Percentiles rank a stretch among this genome's conserved stretches.
Evolutionary conservation across 2,888 invertebrate genomes (phyloP).

Genomic region (Epinotia ramella): DNA sequence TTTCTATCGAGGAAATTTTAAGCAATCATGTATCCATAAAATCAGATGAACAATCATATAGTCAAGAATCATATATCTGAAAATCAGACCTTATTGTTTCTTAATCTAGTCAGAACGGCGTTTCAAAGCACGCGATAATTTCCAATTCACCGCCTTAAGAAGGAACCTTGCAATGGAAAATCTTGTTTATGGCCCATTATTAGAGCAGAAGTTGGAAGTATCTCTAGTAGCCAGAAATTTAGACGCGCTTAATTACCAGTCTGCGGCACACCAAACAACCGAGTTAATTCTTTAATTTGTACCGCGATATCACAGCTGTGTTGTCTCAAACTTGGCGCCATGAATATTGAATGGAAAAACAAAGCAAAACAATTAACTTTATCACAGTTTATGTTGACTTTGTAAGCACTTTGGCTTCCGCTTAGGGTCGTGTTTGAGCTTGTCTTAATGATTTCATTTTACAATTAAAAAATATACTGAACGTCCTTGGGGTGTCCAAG

Average conservation of each 20-base stretch:
- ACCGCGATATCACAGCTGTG: slow-evolving; percentile 21
- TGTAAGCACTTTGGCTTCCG: slow-evolving; percentile 17
- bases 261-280: slow-evolving; percentile 36
- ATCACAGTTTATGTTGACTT: slow-evolving; percentile 8
- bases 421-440: neutral
- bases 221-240: slow-evolving; percentile 11
- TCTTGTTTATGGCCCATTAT: neutral
- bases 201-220: slow-evolving; percentile 10
- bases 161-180: no score
- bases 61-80: no score
- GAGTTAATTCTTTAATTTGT: slow-evolving; percentile 36
- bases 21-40: no score
- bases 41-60: no score
- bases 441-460: neutral
- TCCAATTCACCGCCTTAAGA: no score
- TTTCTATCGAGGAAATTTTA: no score
- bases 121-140: no score
- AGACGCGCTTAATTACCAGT: slow-evolving; percentile 35
- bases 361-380: slow-evolving; percentile 45
- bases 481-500: no score
- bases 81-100: no score
- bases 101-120: no score
- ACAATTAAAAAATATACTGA: no score
- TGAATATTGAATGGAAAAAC: slow-evolving; percentile 33
- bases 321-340: slow-evolving; percentile 37